These are phyloP conservation scores for Prunella strophiata DNA, from an alignment of 2,797 vertebrate species.

Conservation along the genomic window DNA sequence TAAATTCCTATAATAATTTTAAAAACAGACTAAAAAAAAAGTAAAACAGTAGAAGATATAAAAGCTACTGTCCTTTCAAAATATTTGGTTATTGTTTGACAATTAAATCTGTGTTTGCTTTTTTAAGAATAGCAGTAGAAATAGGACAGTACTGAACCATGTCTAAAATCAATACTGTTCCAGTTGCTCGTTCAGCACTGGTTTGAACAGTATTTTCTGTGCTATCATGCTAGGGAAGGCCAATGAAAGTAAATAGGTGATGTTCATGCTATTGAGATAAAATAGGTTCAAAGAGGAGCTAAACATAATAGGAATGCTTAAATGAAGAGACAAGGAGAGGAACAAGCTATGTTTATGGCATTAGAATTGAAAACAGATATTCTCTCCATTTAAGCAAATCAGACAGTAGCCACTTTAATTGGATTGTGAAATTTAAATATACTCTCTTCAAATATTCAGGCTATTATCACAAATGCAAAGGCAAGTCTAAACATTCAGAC, in stretches of 20 bases:
- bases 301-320: neutral
- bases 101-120: neutral
- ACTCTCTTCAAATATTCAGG: constrained; percentile 7
- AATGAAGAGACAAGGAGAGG: neutral
- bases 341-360: neutral
- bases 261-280: constrained; percentile 52
- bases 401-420: neutral
- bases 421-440: constrained; percentile 40
- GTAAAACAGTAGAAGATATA: neutral
- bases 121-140: constrained; percentile 33
- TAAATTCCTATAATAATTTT: neutral
- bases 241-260: constrained; percentile 43
- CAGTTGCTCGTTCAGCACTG: constrained; percentile 69
- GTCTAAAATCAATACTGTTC: constrained; percentile 58
- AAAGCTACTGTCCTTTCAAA: neutral
- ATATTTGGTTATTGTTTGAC: neutral
- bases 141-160: constrained; percentile 23
- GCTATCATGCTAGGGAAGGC: constrained; percentile 39
- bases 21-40: constrained; percentile 5
- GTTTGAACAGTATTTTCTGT: constrained; percentile 40
- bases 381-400: constrained; percentile 25
- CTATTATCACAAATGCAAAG: constrained; percentile 30
- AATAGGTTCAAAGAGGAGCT: constrained; percentile 32
- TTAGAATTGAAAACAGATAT: neutral
- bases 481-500: constrained; percentile 45